These are phyloP conservation scores for Entomobrya proxima DNA, from an alignment of 2,888 invertebrate species.

Conservation along the genomic window DNA sequence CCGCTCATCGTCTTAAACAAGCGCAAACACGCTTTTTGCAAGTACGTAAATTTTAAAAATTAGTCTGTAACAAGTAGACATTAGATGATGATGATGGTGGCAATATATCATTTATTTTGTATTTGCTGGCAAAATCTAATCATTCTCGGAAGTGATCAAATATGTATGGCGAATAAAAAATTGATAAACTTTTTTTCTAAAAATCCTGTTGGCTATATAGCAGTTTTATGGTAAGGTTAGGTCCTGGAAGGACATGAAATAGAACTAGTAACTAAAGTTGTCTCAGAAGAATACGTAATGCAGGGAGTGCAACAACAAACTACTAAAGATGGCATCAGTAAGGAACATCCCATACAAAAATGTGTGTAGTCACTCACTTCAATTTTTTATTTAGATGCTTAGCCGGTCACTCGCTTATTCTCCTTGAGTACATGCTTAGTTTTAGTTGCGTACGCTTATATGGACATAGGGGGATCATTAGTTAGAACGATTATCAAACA, in stretches of 20 bases:
- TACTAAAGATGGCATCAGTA: constrained; percentile 6
- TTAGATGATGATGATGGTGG: not conserved
- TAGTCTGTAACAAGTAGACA: not conserved
- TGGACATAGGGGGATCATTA: not conserved
- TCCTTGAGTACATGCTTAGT: too few species aligned
- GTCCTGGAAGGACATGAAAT: constrained; percentile 5
- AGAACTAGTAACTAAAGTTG: not conserved
- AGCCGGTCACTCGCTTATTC: not conserved
- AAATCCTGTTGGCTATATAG: not conserved
- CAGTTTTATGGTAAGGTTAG: not conserved
- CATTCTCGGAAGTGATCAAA: constrained; percentile 19
- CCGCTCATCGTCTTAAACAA: too few species aligned
- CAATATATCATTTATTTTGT: not conserved
- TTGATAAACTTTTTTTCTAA: not conserved
- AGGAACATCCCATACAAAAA: not conserved
- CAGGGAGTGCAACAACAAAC: not conserved
- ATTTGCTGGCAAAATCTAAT: not conserved
- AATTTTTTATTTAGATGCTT: not conserved
- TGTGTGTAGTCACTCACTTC: not conserved
- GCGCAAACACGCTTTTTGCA: too few species aligned
- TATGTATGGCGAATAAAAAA: not conserved
- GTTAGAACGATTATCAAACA: not conserved
- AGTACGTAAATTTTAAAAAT: too few species aligned
- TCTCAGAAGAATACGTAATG: not conserved
- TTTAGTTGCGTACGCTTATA: not conserved